Evolutionary conservation across 2,888 invertebrate species (phyloP), one percentile per base, ranked within the genome.

Genomic region (Drosophila diplacantha): DNA sequence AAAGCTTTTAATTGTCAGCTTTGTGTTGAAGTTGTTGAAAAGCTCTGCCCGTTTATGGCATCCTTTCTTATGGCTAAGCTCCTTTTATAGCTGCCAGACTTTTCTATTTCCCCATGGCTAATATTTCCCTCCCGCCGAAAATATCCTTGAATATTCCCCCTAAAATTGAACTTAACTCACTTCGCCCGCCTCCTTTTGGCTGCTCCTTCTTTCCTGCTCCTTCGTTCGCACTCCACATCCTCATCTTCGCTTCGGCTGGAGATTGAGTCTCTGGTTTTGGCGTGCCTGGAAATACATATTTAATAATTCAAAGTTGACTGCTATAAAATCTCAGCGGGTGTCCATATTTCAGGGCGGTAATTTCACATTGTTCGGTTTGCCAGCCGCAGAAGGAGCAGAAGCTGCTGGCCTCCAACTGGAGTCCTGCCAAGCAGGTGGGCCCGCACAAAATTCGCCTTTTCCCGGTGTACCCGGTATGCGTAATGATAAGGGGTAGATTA

Each of bases 271-370:
- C 76, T 76, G 76, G 61, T 64, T 69, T 55, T 75, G 82, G 62
- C 82, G 65, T 66, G 55, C 57, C 54, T 47, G 44, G 54, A 77
- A 78, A 75, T 81, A 83, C 81, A 73, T 83, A 79, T 79, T 79
- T 78, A 79, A 83, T 79, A 79, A 79, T 83, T 79, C 83, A 79
- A 83, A 79, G 66, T 81, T 83, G 73, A 81, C 75, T 78, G 78
- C 78, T 73, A 78, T 78, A 78, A 79, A 79, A 79, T 81, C 78
- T 81, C 83, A 78, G 78, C 81, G 78, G 78, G 78, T 65, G 78
- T 69, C 55, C 81, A 58, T 73, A 77, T 73, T 79, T 79, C 69
- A 71, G 69, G 62, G 62, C 78, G 73, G 75, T 81, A 83, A 78
- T 81, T 74, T 73, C 67, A 73, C 68, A 77, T 83, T 83, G 75